phyloP scores from a whole-genome alignment of 2,888 invertebrate genomes.

The Lochmaea capreae region DNA sequence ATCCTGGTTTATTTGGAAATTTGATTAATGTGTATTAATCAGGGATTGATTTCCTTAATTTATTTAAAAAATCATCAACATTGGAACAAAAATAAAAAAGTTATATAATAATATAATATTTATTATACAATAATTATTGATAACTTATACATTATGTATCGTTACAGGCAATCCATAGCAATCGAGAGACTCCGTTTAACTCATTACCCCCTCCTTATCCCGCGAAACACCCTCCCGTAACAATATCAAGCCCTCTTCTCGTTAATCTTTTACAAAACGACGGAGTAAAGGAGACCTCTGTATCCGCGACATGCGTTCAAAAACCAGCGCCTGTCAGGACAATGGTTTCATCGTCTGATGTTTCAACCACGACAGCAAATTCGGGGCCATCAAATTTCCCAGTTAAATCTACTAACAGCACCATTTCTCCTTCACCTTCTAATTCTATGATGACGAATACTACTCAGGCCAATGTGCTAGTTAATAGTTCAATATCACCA shows the following conservation, averaged over 20 bases:
- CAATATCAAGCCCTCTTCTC: conserved; percentile 87
- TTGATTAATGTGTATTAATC: too few species aligned
- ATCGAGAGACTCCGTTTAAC: conserved; percentile 59
- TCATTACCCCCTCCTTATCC: conserved; percentile 53
- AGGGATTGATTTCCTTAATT: too few species aligned
- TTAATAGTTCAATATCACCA: conserved; percentile 56
- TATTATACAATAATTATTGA: background rate
- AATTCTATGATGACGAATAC: conserved; percentile 33
- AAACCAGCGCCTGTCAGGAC: conserved; percentile 17
- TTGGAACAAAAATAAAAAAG: too few species aligned
- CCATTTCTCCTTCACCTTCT: conserved; percentile 9
- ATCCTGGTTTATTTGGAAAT: too few species aligned
- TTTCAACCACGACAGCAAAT: conserved; percentile 28
- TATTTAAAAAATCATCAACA: too few species aligned
- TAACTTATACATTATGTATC: background rate
- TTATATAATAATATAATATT: too few species aligned
- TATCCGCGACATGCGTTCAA: conserved; percentile 57
- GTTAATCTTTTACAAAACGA: conserved; percentile 94
- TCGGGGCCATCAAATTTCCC: conserved; percentile 19
- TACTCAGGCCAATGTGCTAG: conserved; percentile 53
- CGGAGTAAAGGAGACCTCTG: conserved; percentile 64
- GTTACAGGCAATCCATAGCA: conserved; percentile 73
- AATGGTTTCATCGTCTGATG: conserved; percentile 18
- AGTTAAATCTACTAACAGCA: conserved; percentile 6
- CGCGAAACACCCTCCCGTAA: conserved; percentile 68